Base-by-base conservation (phyloP, 2,888 invertebrate species). In the Metacarcinus magister region DNA sequence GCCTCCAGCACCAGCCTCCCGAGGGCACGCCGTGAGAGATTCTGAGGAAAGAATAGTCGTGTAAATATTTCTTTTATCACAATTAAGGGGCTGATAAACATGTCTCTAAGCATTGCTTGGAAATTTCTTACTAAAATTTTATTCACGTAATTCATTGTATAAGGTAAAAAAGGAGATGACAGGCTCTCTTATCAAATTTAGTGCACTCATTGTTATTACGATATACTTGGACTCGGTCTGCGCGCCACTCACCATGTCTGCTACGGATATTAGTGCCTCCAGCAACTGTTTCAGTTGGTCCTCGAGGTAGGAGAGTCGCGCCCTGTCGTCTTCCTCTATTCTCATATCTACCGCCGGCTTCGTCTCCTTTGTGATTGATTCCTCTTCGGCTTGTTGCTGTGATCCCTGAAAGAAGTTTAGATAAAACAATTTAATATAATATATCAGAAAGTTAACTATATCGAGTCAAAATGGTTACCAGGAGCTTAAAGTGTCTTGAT, bases 1-100 rank as follows among this genome's bases (percentile, higher is more conserved):
- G 95, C 95, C 39, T 95, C 95, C n/a, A 95, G 75, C 28, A 95
- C 75, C 8, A 95, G 95, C 43, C 95, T 48, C 3, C 95, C 92
- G 43, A 95, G 95, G 67, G 95, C 92, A 1, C 95, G 91, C 43
- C 95, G 60, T 0, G 95, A 95, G 3, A 95, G 95, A 43, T 95
- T 95, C 95, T 95, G 60, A n/a, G 93, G 75, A 60, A 19, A 48
- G 23, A 19, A n/a, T 3, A 48, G 10, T 7, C n/a, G 8, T 39
- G 39, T 7, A 43, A 4, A 28, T 91, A 28, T 91, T 46, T 91
- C 10, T 44, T n/a, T 46, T 13, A 2, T 39, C 4, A 19, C 3
- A 87, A 5, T 39, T 87, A 1, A 16, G 10, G 16, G 67, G 87
- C 39, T 13, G 32, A 13, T 39, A 23, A 60, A 16, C 39, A 1